Percentiles rank a stretch among this genome's conserved stretches.
These are phyloP conservation scores for Melanotaenia pygmaea DNA, from an alignment of 2,797 vertebrate species.

Conservation along the genomic window DNA sequence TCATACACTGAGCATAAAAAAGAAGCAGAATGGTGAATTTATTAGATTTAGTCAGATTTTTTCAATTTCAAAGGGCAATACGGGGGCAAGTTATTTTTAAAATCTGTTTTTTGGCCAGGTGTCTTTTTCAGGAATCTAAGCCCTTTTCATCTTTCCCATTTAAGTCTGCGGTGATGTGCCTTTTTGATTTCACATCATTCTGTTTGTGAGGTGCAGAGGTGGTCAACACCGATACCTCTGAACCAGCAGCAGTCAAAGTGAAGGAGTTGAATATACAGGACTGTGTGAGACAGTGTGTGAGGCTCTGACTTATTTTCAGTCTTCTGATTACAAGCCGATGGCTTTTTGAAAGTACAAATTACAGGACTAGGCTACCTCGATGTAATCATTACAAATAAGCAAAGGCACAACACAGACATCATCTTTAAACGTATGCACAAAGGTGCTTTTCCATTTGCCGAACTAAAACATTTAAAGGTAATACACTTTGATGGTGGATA, in stretches of 20 bases:
- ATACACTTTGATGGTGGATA: background rate
- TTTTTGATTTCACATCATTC: background rate
- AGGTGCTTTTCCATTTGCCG: background rate
- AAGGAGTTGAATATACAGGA: background rate
- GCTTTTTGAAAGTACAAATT: background rate
- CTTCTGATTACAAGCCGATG: background rate
- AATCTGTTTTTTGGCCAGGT: background rate
- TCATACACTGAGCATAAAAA: conserved; percentile 1
- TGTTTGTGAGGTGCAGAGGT: background rate
- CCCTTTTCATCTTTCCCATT: background rate
- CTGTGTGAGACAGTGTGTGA: background rate
- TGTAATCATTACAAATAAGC: background rate
- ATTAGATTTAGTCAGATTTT: conserved; percentile 6
- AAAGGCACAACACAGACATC: background rate
- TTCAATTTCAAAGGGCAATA: conserved; percentile 1
- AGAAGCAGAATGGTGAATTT: background rate
- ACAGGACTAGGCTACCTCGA: background rate
- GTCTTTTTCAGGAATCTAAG: background rate
- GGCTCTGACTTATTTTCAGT: background rate
- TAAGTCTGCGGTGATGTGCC: background rate
- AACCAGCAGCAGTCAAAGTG: background rate
- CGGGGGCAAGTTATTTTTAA: conserved; percentile 1
- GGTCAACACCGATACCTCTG: background rate
- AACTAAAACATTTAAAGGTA: conserved; percentile 5
- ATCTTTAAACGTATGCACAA: background rate